Evolutionary conservation across 2,797 vertebrate genomes (phyloP).

Genomic region (Rhodeus uyekii): DNA sequence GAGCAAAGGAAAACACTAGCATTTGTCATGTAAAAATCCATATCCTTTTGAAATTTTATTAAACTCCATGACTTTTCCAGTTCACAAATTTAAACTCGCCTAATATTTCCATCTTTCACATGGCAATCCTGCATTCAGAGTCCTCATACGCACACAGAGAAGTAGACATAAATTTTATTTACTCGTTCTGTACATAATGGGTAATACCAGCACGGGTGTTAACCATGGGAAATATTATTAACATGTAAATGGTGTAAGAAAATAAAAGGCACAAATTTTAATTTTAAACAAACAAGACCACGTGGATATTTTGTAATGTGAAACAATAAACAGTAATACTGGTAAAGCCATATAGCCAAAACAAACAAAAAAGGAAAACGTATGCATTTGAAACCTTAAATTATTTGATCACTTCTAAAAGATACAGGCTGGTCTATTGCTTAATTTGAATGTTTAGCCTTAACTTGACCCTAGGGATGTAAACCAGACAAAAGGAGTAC

Average conservation of each 20-base stretch:
- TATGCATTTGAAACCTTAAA: constrained; percentile 45
- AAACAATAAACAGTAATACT: constrained; percentile 93
- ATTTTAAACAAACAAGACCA: constrained; percentile 78
- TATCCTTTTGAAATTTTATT: not conserved
- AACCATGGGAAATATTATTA: constrained; percentile 87
- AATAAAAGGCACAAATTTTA: constrained; percentile 92
- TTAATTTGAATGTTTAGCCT: constrained; percentile 68
- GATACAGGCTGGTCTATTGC: constrained; percentile 72
- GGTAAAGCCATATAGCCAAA: constrained; percentile 87
- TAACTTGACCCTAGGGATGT: constrained; percentile 56
- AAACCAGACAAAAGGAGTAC: constrained; percentile 51
- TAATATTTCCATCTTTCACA: not conserved
- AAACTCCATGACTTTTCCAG: no score
- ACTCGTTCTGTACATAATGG: constrained; percentile 91
- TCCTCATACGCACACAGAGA: constrained; percentile 62
- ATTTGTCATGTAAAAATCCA: not conserved
- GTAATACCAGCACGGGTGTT: constrained; percentile 84
- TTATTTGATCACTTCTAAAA: constrained; percentile 51
- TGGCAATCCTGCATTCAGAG: not conserved
- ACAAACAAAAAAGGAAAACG: constrained; percentile 74
- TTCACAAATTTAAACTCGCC: not conserved
- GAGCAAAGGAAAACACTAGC: not conserved
- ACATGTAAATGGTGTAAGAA: constrained; percentile 87
- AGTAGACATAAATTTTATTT: constrained; percentile 94
- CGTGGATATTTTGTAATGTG: constrained; percentile 83